A percentile compares a stretch with the other conserved stretches of the same genome.
Conservation (phyloP, 2,888 invertebrate genomes). For the Carabus problematicus region DNA sequence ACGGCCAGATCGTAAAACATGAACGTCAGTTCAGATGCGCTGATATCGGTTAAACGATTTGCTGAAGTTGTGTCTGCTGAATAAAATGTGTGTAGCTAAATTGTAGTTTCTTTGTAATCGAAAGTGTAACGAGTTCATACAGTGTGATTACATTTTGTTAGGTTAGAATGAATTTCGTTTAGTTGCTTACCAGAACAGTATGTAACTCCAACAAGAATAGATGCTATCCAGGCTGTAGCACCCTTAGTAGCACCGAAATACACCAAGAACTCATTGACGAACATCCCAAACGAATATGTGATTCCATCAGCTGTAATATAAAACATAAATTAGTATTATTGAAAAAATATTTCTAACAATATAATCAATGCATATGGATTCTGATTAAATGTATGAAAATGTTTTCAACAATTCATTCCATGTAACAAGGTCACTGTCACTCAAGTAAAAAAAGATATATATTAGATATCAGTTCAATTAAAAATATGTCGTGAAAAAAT, state of each 20-base stretch:
- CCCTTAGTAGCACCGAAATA: conserved; percentile 87
- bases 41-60: conserved; percentile 16
- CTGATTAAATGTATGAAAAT: background rate
- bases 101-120: background rate
- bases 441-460: conserved; percentile 10
- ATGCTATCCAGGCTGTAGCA: conserved; percentile 91
- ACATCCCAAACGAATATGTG: conserved; percentile 96
- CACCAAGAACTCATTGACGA: conserved; percentile 83
- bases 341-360: conserved; percentile 9
- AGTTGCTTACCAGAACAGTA: conserved; percentile 83
- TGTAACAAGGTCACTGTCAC: background rate
- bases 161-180: background rate
- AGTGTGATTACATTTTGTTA: conserved; percentile 4
- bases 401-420: background rate
- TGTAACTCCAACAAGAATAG: conserved; percentile 93
- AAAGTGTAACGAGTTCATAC: background rate
- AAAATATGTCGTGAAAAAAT: conserved; percentile 1
- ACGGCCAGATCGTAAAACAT: background rate
- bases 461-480: background rate
- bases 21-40: background rate
- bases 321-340: conserved; percentile 36
- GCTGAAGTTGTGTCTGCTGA: conserved; percentile 3
- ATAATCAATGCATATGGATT: background rate
- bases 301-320: conserved; percentile 89
- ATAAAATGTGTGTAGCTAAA: conserved; percentile 4